Base-by-base conservation (phyloP, 2,888 invertebrate genomes). In the Epicampocera succincta region DNA sequence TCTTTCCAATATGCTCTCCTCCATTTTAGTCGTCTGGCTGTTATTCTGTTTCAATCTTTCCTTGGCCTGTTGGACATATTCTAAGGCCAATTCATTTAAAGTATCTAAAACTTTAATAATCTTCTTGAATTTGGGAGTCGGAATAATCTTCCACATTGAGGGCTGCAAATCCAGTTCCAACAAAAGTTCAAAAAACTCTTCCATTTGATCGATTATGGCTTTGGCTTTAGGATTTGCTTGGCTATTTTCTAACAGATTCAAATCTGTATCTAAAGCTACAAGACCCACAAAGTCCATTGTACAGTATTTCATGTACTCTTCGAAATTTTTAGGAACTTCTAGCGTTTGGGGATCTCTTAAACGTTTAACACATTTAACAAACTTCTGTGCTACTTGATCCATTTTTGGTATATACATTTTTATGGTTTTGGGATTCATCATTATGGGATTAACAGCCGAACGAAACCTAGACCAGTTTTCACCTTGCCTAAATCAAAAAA, bases 391-490 rank as follows among this genome's bases (percentile, higher is more conserved):
- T 29, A 93, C 92, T 74, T 91, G 90, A 80, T 92, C 91, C 63
- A 93, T 89, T 0, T 88, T 89, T 5, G 92, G 90, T 4, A 91
- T 87, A 77, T 93, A 93, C 5, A 92, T 87, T 87, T 92, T 92
- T 0, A 92, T 90, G 15, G 92, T 86, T 87, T 93, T 93, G 0
- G 94, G 93, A 85, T 93, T 92, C 89, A 95, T 90, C 91, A 95
- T 91, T 46, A 93, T 92, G 78, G 93, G 93, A 87, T 94, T 94
- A 0, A 94, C 93, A 84, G 93, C 93, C 4, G 93, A 92, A 21
- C 95, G 92, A 76, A 94, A 92, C 68, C 93, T 91, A 46, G 93
- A 92, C 95, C 95, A 95, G 85, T 44, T 48, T 38, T 92, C 91
- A 1, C 94, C 94, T 66, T 82, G 78, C 25, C 82, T 82, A 44